A percentile compares a stretch with the other conserved stretches of the same genome.
Conservation (phyloP, 2,888 invertebrate species). For the Exephanes ischioxanthus region DNA sequence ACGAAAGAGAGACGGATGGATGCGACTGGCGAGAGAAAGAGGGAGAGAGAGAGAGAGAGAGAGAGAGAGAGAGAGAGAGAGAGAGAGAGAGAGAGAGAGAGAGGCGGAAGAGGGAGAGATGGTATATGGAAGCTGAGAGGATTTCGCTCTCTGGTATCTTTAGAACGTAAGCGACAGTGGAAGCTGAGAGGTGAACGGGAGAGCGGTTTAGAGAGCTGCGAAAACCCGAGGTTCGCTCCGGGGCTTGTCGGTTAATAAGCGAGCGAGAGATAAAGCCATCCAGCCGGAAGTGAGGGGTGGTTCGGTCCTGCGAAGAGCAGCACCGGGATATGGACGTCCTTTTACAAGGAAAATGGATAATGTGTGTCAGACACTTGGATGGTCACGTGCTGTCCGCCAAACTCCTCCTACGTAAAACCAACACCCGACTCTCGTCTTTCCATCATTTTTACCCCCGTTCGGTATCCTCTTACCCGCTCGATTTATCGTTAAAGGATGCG, state of each 20-base stretch:
- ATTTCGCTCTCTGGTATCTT: conserved; percentile 16
- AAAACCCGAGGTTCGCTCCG: conserved; percentile 58
- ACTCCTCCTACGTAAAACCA: conserved; percentile 46
- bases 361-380: conserved; percentile 54
- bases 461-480: not conserved
- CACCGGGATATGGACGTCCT: conserved; percentile 72
- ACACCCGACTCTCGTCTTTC: not conserved
- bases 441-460: conserved; percentile 5
- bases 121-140: conserved; percentile 2
- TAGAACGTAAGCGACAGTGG: not conserved
- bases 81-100: not conserved
- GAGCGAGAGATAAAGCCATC: conserved; percentile 75
- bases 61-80: not conserved
- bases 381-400: conserved; percentile 44
- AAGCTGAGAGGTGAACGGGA: conserved; percentile 9
- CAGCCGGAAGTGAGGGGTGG: conserved; percentile 70
- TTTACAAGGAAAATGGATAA: conserved; percentile 78
- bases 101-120: not conserved
- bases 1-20: not conserved
- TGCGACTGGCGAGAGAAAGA: not conserved
- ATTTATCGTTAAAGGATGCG: not conserved
- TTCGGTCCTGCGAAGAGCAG: conserved; percentile 41
- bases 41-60: not conserved
- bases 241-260: conserved; percentile 76
- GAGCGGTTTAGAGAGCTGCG: conserved; percentile 22